These are phyloP conservation scores for Drosophila fungiperda DNA, from an alignment of 2,888 invertebrate genomes.

Conservation along the genomic window DNA sequence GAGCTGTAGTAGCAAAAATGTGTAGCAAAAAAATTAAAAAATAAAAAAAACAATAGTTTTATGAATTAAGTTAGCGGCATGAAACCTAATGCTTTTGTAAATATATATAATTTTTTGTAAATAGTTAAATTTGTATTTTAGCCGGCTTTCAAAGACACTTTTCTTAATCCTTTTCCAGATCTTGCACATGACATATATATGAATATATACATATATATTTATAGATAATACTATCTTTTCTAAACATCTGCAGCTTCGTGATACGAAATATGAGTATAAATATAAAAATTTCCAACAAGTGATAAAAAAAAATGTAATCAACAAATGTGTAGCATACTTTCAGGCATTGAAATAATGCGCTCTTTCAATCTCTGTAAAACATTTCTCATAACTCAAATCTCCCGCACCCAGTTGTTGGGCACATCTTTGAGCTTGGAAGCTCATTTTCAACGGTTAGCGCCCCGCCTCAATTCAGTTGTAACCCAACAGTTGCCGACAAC, in stretches of 20 bases:
- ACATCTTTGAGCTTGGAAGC: slow-evolving; percentile 47
- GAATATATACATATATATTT: no score
- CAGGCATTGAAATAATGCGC: slow-evolving; percentile 32
- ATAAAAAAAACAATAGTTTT: background rate
- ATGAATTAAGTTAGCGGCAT: background rate
- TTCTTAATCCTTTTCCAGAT: no score
- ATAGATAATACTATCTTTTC: background rate
- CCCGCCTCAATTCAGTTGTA: slow-evolving; percentile 53
- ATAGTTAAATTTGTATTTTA: background rate
- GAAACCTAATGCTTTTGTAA: background rate
- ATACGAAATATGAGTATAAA: background rate
- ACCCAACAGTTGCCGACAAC: slow-evolving; percentile 59
- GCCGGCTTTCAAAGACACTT: background rate
- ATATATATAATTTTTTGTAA: background rate
- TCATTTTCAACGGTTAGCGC: slow-evolving; percentile 8
- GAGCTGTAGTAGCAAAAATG: background rate
- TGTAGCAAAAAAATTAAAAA: no score
- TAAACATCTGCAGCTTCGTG: background rate
- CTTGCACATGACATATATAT: no score
- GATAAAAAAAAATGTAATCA: background rate
- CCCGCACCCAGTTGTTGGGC: slow-evolving; percentile 61
- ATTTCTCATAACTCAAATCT: slow-evolving; percentile 1
- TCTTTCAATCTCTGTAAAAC: slow-evolving; percentile 8
- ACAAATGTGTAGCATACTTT: slow-evolving; percentile 44
- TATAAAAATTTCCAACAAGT: background rate